Evolutionary conservation across 2,797 vertebrate genomes (phyloP).

Genomic region (Xenops minutus): DNA sequence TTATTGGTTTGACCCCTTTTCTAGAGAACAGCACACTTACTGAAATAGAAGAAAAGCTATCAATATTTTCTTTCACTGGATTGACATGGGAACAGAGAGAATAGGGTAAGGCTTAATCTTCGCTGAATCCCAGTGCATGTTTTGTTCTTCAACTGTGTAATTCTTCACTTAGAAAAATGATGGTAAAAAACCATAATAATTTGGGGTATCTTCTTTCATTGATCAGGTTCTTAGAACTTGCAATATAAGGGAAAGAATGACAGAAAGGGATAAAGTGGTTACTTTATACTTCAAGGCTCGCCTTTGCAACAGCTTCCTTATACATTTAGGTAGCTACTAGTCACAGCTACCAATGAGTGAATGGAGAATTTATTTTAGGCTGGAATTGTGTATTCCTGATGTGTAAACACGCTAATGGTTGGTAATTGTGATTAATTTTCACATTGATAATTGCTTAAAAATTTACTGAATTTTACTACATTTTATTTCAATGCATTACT

Average conservation of each 20-base stretch:
- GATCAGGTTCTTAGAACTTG: not conserved
- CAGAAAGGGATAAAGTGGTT: not conserved
- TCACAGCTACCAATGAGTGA: not conserved
- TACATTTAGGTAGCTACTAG: not conserved
- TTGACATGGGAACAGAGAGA: not conserved
- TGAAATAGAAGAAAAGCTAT: not conserved
- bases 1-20: not conserved
- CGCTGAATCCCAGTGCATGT: not conserved
- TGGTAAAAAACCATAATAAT: not conserved
- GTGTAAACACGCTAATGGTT: not conserved
- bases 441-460: not conserved
- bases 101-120: not conserved
- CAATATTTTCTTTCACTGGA: not conserved
- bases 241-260: not conserved
- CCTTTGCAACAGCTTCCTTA: not conserved
- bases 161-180: not conserved
- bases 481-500: not conserved
- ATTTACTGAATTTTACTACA: not conserved
- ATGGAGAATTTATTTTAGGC: not conserved
- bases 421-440: slow-evolving; percentile 9
- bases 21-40: not conserved
- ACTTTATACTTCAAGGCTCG: not conserved
- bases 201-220: not conserved
- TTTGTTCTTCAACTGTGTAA: not conserved
- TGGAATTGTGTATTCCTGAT: not conserved